These are phyloP conservation scores for Perodicticus potto DNA, from an alignment of 2,797 vertebrate species.

Conservation along the genomic window DNA sequence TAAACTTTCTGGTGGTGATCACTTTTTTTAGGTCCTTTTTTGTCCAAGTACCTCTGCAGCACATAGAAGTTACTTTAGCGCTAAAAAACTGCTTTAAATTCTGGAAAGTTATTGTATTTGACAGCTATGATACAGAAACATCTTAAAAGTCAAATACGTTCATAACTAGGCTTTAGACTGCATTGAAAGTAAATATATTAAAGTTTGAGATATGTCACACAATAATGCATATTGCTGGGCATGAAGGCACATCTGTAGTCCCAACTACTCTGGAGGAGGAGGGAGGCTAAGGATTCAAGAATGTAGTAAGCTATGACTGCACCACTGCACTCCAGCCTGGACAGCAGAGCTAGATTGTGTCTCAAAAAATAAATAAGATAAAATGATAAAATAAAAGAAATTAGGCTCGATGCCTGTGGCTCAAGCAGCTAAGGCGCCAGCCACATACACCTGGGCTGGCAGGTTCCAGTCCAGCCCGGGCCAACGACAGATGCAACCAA, in stretches of 20 bases:
- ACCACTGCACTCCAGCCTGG: not conserved
- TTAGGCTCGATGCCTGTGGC: too few species aligned
- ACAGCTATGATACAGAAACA: not conserved
- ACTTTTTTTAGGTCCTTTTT: not conserved
- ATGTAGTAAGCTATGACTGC: not conserved
- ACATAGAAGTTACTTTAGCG: not conserved
- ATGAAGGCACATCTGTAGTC: not conserved
- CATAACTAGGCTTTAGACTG: not conserved
- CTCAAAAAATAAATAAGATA: not conserved
- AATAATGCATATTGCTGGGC: not conserved
- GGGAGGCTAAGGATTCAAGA: not conserved
- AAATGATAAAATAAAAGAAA: not conserved
- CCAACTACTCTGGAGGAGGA: not conserved
- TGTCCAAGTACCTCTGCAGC: not conserved
- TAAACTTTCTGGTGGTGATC: not conserved
- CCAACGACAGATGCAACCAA: too few species aligned
- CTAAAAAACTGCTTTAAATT: constrained; percentile 44
- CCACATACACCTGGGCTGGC: too few species aligned
- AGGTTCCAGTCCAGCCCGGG: too few species aligned
- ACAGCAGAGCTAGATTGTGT: not conserved
- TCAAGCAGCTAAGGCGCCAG: too few species aligned
- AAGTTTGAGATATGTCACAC: not conserved
- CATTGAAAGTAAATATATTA: constrained; percentile 8
- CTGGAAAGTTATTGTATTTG: not conserved
- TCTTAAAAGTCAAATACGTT: not conserved